Percentiles rank a stretch among this genome's conserved stretches.
phyloP scores from a whole-genome alignment of 2,888 invertebrate genomes.

The Meliscaeva auricollis region DNA sequence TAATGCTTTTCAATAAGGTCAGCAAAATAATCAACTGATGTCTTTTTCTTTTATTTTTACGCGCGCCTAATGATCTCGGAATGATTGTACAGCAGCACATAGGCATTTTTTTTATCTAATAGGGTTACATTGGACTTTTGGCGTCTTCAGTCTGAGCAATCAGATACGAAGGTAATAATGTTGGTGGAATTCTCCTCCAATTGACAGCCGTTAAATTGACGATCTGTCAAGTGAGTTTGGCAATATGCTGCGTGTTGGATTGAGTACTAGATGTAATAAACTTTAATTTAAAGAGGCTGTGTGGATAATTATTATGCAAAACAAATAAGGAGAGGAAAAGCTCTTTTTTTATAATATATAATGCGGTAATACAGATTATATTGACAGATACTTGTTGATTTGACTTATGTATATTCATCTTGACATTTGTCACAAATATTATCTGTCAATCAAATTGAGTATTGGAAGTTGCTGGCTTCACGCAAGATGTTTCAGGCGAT shows the following conservation, averaged over 20 bases:
- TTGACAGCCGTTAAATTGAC: conserved; percentile 54
- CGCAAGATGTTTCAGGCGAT: background rate
- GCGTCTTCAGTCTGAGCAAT: conserved; percentile 59
- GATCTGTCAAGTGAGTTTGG: conserved; percentile 25
- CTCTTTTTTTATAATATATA: no score
- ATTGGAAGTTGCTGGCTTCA: no score
- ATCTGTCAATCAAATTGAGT: background rate
- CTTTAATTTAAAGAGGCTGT: background rate
- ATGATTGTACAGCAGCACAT: background rate
- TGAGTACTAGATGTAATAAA: background rate
- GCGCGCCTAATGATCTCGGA: conserved; percentile 35
- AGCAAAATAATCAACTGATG: conserved; percentile 56
- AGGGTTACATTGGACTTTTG: conserved; percentile 46
- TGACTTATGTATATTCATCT: background rate
- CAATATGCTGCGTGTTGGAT: conserved; percentile 6
- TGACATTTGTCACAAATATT: conserved; percentile 7
- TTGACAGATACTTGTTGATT: conserved; percentile 1
- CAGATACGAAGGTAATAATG: background rate
- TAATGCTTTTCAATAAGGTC: conserved; percentile 74
- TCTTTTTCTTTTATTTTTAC: conserved; percentile 47
- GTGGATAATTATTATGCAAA: background rate
- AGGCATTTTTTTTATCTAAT: conserved; percentile 44
- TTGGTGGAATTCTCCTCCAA: conserved; percentile 30
- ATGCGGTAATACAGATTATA: background rate
- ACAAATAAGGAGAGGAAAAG: background rate